Percentiles rank a stretch among this genome's conserved stretches.
phyloP scores from a whole-genome alignment of 1,140 invertebrate genomes.

The Temnothorax nylanderi region DNA sequence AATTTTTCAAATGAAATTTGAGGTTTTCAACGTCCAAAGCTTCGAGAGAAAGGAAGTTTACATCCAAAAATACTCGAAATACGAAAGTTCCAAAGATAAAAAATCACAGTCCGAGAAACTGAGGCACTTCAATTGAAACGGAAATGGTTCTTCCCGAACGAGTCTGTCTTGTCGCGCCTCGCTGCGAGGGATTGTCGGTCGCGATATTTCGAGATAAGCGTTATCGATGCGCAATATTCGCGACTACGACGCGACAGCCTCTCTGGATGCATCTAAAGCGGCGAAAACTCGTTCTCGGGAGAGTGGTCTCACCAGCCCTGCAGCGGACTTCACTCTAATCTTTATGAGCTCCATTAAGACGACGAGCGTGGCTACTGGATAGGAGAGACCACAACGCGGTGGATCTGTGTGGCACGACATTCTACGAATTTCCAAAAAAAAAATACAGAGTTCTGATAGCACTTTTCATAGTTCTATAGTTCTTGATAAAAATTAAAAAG shows the following conservation, averaged over 20 bases:
- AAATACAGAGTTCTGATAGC: no score
- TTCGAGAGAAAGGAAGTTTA: background rate
- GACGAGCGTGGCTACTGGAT: slow-evolving; percentile 65
- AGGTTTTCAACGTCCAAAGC: background rate
- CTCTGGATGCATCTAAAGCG: slow-evolving; percentile 66
- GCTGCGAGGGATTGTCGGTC: slow-evolving; percentile 63
- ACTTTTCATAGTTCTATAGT: no score
- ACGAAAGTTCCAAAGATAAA: background rate
- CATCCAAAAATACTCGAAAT: background rate
- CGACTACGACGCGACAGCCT: slow-evolving; percentile 50
- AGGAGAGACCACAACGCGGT: slow-evolving; percentile 9
- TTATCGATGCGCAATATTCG: slow-evolving; percentile 73
- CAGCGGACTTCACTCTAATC: slow-evolving; percentile 69
- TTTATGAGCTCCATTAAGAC: slow-evolving; percentile 75
- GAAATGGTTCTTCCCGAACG: slow-evolving; percentile 48
- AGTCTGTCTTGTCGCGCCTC: slow-evolving; percentile 58
- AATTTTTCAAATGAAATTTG: background rate
- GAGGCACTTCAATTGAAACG: background rate
- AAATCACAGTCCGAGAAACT: background rate
- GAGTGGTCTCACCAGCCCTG: slow-evolving; percentile 70
- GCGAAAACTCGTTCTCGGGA: slow-evolving; percentile 71
- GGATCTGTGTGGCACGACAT: no score
- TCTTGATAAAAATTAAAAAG: no score
- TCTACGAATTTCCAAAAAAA: no score
- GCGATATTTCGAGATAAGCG: slow-evolving; percentile 70